Evolutionary conservation across 2,888 invertebrate genomes (phyloP).

Genomic region (Pardosa pseudoannulata): DNA sequence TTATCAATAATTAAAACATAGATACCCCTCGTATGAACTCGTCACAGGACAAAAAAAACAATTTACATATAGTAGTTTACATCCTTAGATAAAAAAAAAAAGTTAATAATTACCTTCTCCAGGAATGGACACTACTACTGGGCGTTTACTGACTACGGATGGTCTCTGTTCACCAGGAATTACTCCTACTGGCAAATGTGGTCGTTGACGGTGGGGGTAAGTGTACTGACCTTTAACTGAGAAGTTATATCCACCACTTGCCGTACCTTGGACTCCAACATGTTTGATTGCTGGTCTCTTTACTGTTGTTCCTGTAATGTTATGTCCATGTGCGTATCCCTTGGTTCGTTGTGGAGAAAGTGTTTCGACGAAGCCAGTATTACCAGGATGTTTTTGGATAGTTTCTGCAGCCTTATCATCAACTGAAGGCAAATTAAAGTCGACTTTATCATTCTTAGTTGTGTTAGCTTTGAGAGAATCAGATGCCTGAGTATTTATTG

Average conservation of each 20-base stretch:
- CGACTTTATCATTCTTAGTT: no score
- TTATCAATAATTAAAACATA: no score
- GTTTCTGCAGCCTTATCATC: neutral
- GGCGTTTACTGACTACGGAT: slow-evolving; percentile 42
- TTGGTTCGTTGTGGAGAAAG: neutral
- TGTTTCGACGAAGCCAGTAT: neutral
- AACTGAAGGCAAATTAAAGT: neutral
- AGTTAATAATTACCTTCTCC: slow-evolving; percentile 73
- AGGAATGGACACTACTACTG: slow-evolving; percentile 69
- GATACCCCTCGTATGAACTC: no score
- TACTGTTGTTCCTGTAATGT: no score
- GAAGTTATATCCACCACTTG: neutral
- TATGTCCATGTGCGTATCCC: neutral
- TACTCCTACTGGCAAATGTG: slow-evolving; percentile 30
- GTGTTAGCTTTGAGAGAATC: neutral
- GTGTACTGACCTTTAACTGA: slow-evolving; percentile 26
- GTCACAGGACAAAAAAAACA: no score
- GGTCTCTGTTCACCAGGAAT: slow-evolving; percentile 42
- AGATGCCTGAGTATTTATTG: neutral
- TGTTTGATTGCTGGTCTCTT: neutral
- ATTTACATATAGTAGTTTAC: no score
- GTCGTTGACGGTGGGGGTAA: neutral
- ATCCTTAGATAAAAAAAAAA: no score
- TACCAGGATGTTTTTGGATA: neutral
- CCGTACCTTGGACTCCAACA: neutral